Base-by-base conservation (phyloP, 2,797 vertebrate genomes). In the Odontamblyopus rebecca region DNA sequence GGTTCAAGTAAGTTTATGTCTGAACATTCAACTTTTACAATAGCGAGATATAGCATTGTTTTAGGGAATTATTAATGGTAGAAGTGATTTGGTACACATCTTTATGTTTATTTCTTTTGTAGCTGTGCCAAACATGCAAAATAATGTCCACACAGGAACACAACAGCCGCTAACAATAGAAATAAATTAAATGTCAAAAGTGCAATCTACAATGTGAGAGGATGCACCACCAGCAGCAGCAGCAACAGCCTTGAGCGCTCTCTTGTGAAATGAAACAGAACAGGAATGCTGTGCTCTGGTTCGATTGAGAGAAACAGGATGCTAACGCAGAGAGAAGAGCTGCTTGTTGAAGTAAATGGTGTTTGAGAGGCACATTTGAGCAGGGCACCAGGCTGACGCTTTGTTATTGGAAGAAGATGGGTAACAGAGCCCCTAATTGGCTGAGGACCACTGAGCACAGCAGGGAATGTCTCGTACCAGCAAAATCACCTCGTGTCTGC, bases 361-460 rank as follows among this genome's bases (percentile, higher is more conserved):
- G 48, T 65, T n/a, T 50, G 63, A 64, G 68, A 65, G 71, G 61
- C 72, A 69, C 64, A 66, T 18, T 56, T 2, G 68, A 16, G 41
- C 53, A n/a, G 74, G 68, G 68, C 48, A 48, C 44, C 44, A 73
- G 74, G 59, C 76, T 75, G 68, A 61, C 5, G 32, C 72, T 82
- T 78, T 76, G 83, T 75, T 75, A 71, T 67, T 67, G 79, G 26
- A 76, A 70, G 66, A 82, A 72, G 73, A 15, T 30, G 71, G 80
- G 70, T 73, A 83, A 74, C 75, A 68, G 77, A 77, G 76, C 78
- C 75, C 62, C 81, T 89, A 87, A 91, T 88, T 90, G 84, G 87
- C 76, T 76, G 76, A 85, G 82, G 76, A 82, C 61, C 69, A 72
- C 68, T 80, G 68, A 78, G 64, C 79, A 71, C 83, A 87, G 80